These are phyloP conservation scores for Andrena cerasifolii DNA, from an alignment of 1,140 invertebrate genomes.

Conservation along the genomic window DNA sequence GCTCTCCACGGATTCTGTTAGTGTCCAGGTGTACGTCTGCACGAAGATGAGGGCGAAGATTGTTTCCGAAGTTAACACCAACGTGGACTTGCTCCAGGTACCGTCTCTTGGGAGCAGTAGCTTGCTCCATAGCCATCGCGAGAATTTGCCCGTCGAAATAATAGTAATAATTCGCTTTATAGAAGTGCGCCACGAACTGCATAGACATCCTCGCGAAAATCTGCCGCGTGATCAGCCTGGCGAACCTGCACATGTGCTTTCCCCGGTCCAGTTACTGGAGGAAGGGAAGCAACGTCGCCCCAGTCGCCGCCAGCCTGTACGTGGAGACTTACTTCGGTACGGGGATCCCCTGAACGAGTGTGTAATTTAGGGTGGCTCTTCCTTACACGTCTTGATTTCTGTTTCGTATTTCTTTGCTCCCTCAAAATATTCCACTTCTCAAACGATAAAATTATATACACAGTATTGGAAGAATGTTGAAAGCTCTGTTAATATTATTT, in stretches of 20 bases:
- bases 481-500: no score
- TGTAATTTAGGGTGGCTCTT: no score
- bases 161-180: neutral
- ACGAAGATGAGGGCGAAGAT: slow-evolving; percentile 90
- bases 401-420: no score
- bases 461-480: no score
- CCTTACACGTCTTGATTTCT: no score
- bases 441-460: no score
- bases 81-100: slow-evolving; percentile 88
- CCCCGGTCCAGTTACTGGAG: slow-evolving; percentile 87
- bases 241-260: slow-evolving; percentile 90
- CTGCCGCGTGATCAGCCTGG: slow-evolving; percentile 87
- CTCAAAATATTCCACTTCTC: no score
- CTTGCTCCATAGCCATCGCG: no score
- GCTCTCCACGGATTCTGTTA: slow-evolving; percentile 80
- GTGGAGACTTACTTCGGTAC: slow-evolving; percentile 86
- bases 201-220: slow-evolving; percentile 86
- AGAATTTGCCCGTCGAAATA: no score
- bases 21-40: slow-evolving; percentile 86
- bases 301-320: slow-evolving; percentile 81
- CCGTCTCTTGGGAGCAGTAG: no score
- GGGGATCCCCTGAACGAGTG: neutral
- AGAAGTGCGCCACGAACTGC: slow-evolving; percentile 83
- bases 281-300: slow-evolving; percentile 75
- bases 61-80: slow-evolving; percentile 88